Evolutionary conservation across 2,113 vertebrate species (phyloP).

Genomic region (Colistium nudipinnis): DNA sequence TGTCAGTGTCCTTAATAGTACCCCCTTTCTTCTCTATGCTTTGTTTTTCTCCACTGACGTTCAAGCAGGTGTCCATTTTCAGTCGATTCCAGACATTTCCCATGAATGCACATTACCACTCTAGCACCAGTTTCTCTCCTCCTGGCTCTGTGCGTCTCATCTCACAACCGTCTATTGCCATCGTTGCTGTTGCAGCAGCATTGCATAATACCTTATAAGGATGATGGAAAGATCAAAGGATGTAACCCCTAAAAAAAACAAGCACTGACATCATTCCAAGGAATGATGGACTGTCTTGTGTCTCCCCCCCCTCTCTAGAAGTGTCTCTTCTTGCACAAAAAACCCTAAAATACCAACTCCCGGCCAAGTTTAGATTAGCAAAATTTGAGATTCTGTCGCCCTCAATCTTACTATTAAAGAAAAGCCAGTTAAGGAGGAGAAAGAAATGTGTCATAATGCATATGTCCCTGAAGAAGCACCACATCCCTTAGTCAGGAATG

Average conservation of each 20-base stretch:
- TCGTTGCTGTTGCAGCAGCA: constrained; percentile 18
- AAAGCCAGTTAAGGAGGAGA: background rate
- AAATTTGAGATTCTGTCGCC: background rate
- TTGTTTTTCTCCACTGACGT: constrained; percentile 15
- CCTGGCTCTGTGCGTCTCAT: constrained; percentile 22
- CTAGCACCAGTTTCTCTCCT: background rate
- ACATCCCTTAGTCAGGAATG: background rate
- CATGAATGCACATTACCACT: constrained; percentile 13
- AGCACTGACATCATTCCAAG: constrained; percentile 6
- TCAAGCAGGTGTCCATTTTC: constrained; percentile 55
- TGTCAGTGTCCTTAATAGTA: constrained; percentile 18
- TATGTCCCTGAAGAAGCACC: background rate
- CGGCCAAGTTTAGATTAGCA: too few species aligned
- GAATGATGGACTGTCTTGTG: constrained; percentile 8
- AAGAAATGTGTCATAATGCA: background rate
- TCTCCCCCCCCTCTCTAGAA: constrained; percentile 1
- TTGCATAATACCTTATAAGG: constrained; percentile 72
- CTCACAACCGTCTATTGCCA: constrained; percentile 50
- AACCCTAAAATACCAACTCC: background rate
- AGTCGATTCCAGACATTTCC: constrained; percentile 28
- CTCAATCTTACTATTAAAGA: background rate
- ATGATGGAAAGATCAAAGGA: constrained; percentile 48
- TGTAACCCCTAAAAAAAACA: constrained; percentile 25
- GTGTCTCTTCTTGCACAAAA: background rate
- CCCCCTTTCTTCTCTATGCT: background rate